Percentiles rank a stretch among this genome's conserved stretches.
Evolutionary conservation across 2,113 vertebrate species (phyloP).

Genomic region (Pygoscelis antarcticus): DNA sequence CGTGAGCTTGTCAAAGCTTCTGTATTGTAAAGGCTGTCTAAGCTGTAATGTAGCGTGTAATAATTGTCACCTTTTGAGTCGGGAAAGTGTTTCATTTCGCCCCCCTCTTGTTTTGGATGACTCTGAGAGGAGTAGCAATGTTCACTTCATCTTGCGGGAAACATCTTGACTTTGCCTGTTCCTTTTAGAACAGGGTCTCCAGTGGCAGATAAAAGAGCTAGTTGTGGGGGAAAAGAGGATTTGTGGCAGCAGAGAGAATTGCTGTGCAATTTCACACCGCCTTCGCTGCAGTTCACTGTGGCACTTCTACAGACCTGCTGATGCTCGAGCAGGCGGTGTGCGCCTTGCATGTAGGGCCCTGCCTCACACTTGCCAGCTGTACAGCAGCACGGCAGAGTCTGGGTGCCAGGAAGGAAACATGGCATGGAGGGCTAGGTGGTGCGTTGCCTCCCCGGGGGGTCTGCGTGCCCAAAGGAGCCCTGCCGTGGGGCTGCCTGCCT

Average conservation of each 20-base stretch:
- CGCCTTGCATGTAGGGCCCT: not conserved
- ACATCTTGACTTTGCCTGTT: not conserved
- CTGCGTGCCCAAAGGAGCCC: not conserved
- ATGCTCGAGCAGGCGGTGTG: not conserved
- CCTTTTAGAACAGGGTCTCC: not conserved
- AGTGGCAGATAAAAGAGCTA: not conserved
- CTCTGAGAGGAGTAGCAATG: not conserved
- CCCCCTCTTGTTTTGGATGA: not conserved
- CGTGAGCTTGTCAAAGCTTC: not conserved
- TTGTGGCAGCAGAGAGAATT: not conserved
- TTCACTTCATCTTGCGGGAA: not conserved
- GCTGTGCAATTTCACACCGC: not conserved
- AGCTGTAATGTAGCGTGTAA: not conserved
- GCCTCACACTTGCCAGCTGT: not conserved
- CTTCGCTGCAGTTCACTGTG: not conserved
- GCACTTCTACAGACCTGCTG: not conserved
- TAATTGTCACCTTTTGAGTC: not conserved
- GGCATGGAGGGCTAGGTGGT: not conserved
- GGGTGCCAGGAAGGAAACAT: not conserved
- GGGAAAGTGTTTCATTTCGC: not conserved
- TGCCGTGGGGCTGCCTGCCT: not conserved
- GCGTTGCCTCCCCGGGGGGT: accelerated
- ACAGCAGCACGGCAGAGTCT: not conserved
- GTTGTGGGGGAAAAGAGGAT: not conserved
- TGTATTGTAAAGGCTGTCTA: not conserved